Conservation (phyloP, 2,888 invertebrate genomes). For the Acleris emargana region DNA sequence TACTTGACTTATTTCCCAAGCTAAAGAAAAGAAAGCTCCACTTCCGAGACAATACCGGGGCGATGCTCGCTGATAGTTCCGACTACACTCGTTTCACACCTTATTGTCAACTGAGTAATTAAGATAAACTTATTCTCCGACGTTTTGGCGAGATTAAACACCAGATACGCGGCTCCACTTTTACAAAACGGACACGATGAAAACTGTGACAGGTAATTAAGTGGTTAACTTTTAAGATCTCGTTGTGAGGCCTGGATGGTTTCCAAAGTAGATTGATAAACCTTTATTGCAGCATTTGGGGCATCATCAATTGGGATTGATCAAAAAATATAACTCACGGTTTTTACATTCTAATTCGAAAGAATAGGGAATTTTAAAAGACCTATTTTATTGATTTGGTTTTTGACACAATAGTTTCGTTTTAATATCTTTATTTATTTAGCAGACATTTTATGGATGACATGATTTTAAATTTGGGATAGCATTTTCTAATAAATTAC, state of each 20-base stretch:
- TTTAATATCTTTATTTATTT: too few relatives aligned
- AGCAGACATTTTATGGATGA: too few relatives aligned
- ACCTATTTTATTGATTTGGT: too few relatives aligned
- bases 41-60: constrained; percentile 64
- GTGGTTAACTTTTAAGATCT: constrained; percentile 1
- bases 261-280: too few relatives aligned
- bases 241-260: background rate
- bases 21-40: constrained; percentile 67
- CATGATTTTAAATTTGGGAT: too few relatives aligned
- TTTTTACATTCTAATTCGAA: too few relatives aligned
- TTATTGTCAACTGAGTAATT: constrained; percentile 45
- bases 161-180: constrained; percentile 35
- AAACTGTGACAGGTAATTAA: constrained; percentile 33
- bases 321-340: too few relatives aligned
- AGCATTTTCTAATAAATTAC: too few relatives aligned
- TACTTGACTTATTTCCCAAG: constrained; percentile 68
- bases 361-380: too few relatives aligned
- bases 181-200: constrained; percentile 22
- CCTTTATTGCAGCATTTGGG: too few relatives aligned
- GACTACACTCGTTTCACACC: constrained; percentile 39
- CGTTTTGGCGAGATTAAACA: constrained; percentile 29
- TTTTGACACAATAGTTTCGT: too few relatives aligned
- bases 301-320: too few relatives aligned
- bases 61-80: constrained; percentile 48
- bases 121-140: constrained; percentile 40